These are phyloP conservation scores for Nerophis ophidion DNA, from an alignment of 2,113 vertebrate genomes.

Conservation along the genomic window DNA sequence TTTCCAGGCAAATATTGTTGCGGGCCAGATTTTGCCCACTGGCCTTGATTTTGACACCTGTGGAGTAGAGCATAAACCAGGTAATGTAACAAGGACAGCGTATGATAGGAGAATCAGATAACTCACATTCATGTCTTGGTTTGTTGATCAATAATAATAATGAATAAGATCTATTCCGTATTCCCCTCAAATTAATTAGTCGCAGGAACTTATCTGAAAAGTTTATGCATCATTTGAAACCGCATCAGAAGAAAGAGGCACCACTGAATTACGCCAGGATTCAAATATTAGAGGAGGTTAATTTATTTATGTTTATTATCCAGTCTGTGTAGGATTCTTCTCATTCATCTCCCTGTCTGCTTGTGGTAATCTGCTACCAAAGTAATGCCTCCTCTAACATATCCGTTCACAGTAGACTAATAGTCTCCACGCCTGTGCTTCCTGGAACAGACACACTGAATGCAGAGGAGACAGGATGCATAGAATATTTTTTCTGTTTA, in stretches of 20 bases:
- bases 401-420: slow-evolving; percentile 38
- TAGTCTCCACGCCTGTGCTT: slow-evolving; percentile 34
- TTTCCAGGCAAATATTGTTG: no score
- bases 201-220: background rate
- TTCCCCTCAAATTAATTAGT: background rate
- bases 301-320: slow-evolving; percentile 29
- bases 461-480: slow-evolving; percentile 1
- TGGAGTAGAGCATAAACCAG: background rate
- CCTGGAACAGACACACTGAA: slow-evolving; percentile 32
- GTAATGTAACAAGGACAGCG: background rate
- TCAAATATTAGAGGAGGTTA: slow-evolving; percentile 2
- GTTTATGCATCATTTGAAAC: background rate
- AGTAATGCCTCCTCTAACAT: slow-evolving; percentile 52
- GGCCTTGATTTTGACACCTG: no score
- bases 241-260: background rate
- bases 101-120: background rate
- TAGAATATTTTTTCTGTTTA: background rate
- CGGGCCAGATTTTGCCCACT: no score
- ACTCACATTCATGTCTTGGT: background rate
- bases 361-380: slow-evolving; percentile 52
- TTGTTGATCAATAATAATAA: background rate
- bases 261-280: background rate
- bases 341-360: slow-evolving; percentile 6
- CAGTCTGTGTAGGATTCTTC: background rate
- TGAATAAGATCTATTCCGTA: background rate